Conservation (phyloP, 2,888 invertebrate species). For the Leptarthrus brevirostris region DNA sequence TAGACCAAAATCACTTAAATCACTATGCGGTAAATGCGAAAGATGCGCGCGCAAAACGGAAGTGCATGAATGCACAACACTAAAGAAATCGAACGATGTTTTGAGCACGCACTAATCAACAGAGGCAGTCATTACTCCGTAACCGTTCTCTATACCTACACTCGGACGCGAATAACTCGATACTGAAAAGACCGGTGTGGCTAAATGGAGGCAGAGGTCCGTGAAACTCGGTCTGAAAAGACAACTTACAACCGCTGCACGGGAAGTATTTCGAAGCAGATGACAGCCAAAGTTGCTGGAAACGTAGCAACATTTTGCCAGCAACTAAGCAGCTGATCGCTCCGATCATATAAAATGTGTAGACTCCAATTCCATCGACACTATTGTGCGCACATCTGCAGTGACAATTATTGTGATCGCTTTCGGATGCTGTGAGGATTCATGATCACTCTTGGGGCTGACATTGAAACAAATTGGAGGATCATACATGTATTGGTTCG, state of each 20-base stretch:
- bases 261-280: not conserved
- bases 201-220: conserved; percentile 32
- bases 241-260: conserved; percentile 2
- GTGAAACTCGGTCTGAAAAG: conserved; percentile 18
- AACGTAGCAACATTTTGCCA: not conserved
- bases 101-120: conserved; percentile 9
- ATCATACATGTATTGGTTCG: too few relatives aligned
- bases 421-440: too few relatives aligned
- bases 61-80: too few relatives aligned
- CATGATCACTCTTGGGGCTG: too few relatives aligned
- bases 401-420: too few relatives aligned
- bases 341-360: not conserved
- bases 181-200: conserved; percentile 32
- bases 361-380: too few relatives aligned
- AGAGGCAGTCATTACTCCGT: not conserved
- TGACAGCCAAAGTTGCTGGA: conserved; percentile 28
- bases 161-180: conserved; percentile 30
- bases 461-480: too few relatives aligned
- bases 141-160: conserved; percentile 13
- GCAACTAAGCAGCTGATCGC: conserved; percentile 19
- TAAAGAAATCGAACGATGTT: conserved; percentile 3
- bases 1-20: conserved; percentile 17
- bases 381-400: too few relatives aligned
- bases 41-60: conserved; percentile 15
- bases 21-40: conserved; percentile 8